Conservation (phyloP, 2,888 invertebrate species). For the Omphaloscelis lunosa region DNA sequence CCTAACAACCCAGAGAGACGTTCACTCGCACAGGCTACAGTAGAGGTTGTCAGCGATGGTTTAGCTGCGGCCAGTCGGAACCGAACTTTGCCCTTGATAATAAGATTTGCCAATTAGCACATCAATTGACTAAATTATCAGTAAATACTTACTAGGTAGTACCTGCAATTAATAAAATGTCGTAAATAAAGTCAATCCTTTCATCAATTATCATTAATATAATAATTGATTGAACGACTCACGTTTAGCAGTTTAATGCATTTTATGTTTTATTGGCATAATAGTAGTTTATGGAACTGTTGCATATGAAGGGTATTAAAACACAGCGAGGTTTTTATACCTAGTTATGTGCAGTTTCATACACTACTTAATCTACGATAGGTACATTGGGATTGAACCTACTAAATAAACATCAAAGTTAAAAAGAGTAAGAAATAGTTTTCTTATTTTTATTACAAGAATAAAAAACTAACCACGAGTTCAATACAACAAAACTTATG, state of each 20-base stretch:
- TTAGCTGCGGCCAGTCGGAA: slow-evolving; percentile 11
- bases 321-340: too few relatives aligned
- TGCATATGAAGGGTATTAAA: too few relatives aligned
- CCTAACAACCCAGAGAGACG: neutral
- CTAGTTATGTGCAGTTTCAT: too few relatives aligned
- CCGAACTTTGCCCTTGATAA: slow-evolving; percentile 19
- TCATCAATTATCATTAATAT: slow-evolving; percentile 6
- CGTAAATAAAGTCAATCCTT: slow-evolving; percentile 18
- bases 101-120: slow-evolving; percentile 34
- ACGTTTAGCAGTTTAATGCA: neutral
- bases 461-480: too few relatives aligned
- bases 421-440: too few relatives aligned
- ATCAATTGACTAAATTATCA: slow-evolving; percentile 6
- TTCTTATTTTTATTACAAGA: too few relatives aligned
- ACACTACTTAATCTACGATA: too few relatives aligned
- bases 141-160: neutral
- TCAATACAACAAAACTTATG: too few relatives aligned
- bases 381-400: too few relatives aligned
- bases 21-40: slow-evolving; percentile 2
- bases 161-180: neutral
- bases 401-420: too few relatives aligned
- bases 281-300: too few relatives aligned
- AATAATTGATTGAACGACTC: neutral
- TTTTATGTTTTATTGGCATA: neutral
- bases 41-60: neutral